Evolutionary conservation across 2,113 vertebrate genomes (phyloP).

Genomic region (Dipodomys stephensi): DNA sequence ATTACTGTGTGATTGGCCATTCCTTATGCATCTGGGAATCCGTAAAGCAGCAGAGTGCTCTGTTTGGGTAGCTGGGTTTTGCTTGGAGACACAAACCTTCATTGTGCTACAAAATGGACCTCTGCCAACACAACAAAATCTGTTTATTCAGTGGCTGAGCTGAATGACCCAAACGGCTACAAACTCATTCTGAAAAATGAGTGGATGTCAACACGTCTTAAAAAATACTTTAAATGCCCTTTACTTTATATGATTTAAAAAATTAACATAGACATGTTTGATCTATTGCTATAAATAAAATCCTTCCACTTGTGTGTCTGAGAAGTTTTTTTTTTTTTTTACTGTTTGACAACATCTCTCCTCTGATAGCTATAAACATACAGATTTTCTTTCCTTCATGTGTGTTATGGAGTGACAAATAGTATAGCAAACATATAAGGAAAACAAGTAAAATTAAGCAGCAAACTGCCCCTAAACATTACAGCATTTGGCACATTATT

Average conservation of each 20-base stretch:
- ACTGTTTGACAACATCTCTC: background rate
- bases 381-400: background rate
- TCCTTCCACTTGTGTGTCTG: background rate
- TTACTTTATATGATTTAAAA: background rate
- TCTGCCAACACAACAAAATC: background rate
- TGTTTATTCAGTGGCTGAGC: background rate
- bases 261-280: background rate
- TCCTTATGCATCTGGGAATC: conserved; percentile 3
- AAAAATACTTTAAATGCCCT: background rate
- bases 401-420: too few species aligned
- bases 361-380: background rate
- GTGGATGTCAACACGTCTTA: background rate
- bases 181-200: background rate
- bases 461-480: too few species aligned
- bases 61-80: background rate
- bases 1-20: background rate
- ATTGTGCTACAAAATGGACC: background rate
- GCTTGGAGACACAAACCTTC: background rate
- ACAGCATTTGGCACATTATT: too few species aligned
- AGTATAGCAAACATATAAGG: too few species aligned
- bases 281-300: background rate
- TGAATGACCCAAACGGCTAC: background rate
- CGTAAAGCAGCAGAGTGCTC: background rate
- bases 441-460: too few species aligned
- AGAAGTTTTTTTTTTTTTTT: background rate